These are phyloP conservation scores for Tragelaphus buxtoni DNA, from an alignment of 2,113 vertebrate genomes.

Conservation along the genomic window DNA sequence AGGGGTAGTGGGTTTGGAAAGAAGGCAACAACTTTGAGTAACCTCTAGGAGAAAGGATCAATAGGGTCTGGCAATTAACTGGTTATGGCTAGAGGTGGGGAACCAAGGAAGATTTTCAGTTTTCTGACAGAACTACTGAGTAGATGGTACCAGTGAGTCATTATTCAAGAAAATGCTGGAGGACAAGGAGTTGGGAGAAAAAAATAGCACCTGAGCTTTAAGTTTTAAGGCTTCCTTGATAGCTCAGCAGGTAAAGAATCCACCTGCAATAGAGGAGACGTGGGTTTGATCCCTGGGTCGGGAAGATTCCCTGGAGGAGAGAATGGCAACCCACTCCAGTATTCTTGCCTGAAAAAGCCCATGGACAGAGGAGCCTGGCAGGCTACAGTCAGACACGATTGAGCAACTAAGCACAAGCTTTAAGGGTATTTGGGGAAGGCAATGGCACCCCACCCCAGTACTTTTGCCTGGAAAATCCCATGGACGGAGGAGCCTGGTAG, in stretches of 20 bases:
- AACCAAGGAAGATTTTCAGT: neutral
- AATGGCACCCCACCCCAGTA: no score
- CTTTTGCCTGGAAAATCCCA: no score
- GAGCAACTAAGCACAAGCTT: neutral
- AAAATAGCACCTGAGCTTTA: neutral
- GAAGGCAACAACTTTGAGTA: slow-evolving; percentile 5
- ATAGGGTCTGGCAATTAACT: neutral
- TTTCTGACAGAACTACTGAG: slow-evolving; percentile 8
- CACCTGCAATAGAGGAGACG: neutral
- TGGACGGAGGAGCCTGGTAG: no score
- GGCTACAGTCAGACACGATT: neutral
- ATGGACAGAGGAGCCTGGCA: neutral
- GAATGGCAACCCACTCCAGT: neutral
- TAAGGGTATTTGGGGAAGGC: neutral
- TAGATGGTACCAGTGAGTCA: neutral
- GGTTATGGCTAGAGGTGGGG: neutral
- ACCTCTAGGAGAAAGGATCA: neutral
- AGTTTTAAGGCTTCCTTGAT: neutral
- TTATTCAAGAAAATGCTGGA: neutral
- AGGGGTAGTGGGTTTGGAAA: neutral
- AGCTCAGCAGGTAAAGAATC: neutral
- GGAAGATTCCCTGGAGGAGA: neutral
- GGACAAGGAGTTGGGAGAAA: neutral
- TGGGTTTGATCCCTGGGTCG: neutral
- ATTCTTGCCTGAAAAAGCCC: neutral